Evolutionary conservation across 2,113 vertebrate species (phyloP).

Genomic region (Xiphias gladius): DNA sequence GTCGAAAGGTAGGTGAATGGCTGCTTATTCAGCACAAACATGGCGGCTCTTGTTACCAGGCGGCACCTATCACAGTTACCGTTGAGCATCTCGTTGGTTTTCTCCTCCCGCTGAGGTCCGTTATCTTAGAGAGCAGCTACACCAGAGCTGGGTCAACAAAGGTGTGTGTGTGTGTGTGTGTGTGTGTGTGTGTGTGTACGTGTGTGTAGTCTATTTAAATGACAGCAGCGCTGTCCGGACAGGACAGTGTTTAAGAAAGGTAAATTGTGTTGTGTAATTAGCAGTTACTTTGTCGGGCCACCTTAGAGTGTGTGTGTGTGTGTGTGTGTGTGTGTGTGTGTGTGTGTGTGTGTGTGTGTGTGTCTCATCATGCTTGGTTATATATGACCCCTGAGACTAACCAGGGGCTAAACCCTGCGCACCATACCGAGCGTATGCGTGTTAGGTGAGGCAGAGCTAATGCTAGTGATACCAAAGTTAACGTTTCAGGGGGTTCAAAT

Average conservation of each 20-base stretch:
- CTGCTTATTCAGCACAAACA: not conserved
- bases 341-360: conserved; percentile 16
- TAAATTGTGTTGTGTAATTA: not conserved
- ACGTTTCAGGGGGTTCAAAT: no score
- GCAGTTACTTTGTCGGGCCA: not conserved
- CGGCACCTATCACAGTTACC: accelerated
- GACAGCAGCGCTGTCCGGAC: no score
- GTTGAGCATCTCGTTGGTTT: not conserved
- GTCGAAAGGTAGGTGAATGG: conserved; percentile 13
- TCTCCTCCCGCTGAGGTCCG: not conserved
- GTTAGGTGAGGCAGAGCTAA: no score
- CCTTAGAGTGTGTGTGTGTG: not conserved
- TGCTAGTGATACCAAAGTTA: no score
- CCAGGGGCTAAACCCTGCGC: no score
- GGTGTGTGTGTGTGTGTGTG: conserved; percentile 4
- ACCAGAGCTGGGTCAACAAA: conserved; percentile 14
- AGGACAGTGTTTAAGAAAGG: not conserved
- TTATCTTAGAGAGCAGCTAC: not conserved
- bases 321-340: conserved; percentile 12
- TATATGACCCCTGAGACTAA: not conserved
- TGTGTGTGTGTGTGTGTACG: not conserved
- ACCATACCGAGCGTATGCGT: no score
- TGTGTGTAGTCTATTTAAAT: conserved; percentile 6
- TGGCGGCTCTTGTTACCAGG: not conserved
- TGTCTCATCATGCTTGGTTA: conserved; percentile 11